Evolutionary conservation across 1,140 invertebrate genomes (phyloP).

Genomic region (Microplitis demolitor): DNA sequence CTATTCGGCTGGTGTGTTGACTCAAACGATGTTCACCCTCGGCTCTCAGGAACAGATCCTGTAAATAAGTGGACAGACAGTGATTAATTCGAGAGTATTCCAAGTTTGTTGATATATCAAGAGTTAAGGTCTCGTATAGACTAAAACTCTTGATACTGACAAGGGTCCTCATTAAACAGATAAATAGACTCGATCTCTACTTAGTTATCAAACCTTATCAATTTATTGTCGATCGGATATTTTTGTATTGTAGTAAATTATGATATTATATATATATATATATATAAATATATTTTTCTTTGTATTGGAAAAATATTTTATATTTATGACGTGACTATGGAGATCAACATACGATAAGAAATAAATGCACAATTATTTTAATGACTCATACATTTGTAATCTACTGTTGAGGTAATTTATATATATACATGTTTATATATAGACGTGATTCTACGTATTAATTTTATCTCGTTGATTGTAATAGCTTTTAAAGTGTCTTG

Average conservation of each 20-base stretch:
- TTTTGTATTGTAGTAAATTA: no score
- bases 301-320: not conserved
- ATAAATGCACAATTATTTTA: not conserved
- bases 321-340: not conserved
- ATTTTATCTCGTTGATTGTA: not conserved
- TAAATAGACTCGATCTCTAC: no score
- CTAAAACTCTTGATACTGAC: no score
- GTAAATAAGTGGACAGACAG: constrained; percentile 29
- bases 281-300: no score
- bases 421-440: not conserved
- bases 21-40: constrained; percentile 64
- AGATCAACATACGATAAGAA: constrained; percentile 5
- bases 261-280: no score
- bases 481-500: constrained; percentile 1
- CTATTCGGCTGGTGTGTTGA: constrained; percentile 61
- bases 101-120: not conserved
- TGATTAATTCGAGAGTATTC: not conserved
- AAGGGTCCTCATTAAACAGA: no score
- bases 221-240: no score
- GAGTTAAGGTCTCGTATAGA: no score
- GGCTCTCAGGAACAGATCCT: constrained; percentile 66
- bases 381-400: constrained; percentile 2
- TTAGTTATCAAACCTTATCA: no score
- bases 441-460: not conserved
- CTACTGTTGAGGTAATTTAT: not conserved